Evolutionary conservation across 2,113 vertebrate species (phyloP).

Genomic region (Smithornis capensis): DNA sequence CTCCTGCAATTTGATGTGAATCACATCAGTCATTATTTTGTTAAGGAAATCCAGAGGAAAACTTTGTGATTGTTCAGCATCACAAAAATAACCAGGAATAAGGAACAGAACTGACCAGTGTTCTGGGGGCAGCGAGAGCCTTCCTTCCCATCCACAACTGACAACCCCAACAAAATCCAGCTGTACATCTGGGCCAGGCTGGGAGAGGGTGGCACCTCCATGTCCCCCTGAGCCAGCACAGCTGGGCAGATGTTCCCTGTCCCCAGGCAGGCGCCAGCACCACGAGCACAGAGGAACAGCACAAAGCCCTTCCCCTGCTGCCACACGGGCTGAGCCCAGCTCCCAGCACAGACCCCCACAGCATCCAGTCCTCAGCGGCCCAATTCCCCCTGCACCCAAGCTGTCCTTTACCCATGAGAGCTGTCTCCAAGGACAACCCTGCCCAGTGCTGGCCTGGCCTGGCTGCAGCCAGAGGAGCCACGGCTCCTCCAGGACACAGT

Average conservation of each 20-base stretch:
- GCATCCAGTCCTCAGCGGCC: neutral
- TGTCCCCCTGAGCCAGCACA: neutral
- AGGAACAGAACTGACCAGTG: neutral
- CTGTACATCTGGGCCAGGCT: neutral
- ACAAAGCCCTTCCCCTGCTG: neutral
- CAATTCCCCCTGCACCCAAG: neutral
- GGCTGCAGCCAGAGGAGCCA: neutral
- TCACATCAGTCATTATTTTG: neutral
- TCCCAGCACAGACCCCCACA: fast-evolving
- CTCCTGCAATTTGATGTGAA: neutral
- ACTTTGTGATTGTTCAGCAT: neutral
- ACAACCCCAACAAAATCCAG: neutral
- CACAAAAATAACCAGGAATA: neutral
- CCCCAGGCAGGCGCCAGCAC: neutral
- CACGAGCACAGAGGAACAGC: neutral
- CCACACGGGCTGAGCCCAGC: neutral
- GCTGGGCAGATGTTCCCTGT: neutral
- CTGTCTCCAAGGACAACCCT: neutral
- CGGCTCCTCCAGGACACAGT: neutral
- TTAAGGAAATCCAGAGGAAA: neutral
- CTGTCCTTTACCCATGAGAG: neutral
- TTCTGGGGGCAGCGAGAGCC: neutral
- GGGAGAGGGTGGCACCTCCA: neutral
- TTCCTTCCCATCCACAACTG: neutral
- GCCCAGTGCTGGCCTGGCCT: neutral